These are phyloP conservation scores for Sparus aurata DNA, from an alignment of 2,797 vertebrate species.

Conservation along the genomic window DNA sequence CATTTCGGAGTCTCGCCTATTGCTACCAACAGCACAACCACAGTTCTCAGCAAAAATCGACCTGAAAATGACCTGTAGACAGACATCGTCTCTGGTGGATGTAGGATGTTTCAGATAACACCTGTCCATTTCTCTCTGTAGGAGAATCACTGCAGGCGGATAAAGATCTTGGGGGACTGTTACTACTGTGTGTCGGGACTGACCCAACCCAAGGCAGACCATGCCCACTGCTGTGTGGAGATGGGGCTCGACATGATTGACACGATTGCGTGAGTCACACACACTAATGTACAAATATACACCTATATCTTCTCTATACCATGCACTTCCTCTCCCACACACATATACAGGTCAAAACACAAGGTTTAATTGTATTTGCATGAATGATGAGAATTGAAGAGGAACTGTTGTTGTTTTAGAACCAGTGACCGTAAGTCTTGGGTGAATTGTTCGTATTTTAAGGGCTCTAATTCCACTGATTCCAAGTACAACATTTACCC, in stretches of 20 bases:
- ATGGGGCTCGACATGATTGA: conserved; percentile 99
- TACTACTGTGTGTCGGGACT: conserved; percentile 98
- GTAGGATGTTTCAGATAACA: not conserved
- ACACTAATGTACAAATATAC: not conserved
- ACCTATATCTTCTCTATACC: not conserved
- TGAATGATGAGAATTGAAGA: not conserved
- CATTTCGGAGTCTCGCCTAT: no score
- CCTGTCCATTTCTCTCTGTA: conserved; percentile 55
- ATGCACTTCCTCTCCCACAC: not conserved
- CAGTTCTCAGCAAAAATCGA: no score
- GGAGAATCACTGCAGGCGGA: conserved; percentile 99
- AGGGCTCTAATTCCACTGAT: no score
- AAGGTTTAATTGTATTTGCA: not conserved
- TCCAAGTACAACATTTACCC: no score
- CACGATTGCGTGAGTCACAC: conserved; percentile 95
- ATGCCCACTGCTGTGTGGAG: conserved; percentile 99
- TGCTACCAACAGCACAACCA: no score
- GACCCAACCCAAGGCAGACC: conserved; percentile 97
- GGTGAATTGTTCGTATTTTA: no score
- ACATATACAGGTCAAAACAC: not conserved
- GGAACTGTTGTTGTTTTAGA: not conserved
- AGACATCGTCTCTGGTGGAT: no score
- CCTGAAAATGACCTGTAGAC: no score
- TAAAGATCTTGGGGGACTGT: conserved; percentile 98
- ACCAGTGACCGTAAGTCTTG: no score